phyloP scores from a whole-genome alignment of 2,113 vertebrate species.

The Gopherus flavomarginatus region DNA sequence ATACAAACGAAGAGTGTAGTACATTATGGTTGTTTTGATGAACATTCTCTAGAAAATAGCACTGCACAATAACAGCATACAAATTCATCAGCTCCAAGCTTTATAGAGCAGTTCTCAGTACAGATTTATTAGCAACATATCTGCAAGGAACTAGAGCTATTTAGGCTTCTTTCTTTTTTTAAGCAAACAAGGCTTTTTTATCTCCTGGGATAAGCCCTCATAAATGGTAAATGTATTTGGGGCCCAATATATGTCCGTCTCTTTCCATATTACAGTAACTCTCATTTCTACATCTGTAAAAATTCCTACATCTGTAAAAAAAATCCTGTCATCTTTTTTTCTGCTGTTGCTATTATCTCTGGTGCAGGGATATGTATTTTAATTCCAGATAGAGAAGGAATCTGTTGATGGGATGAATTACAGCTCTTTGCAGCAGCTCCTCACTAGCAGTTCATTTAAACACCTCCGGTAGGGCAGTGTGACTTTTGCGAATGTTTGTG shows the following conservation, averaged over 20 bases:
- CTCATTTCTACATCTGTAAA: not conserved
- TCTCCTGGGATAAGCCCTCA: not conserved
- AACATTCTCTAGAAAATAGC: not conserved
- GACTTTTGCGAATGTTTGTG: not conserved
- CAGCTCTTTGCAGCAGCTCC: not conserved
- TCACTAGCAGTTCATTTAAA: not conserved
- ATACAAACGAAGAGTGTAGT: not conserved
- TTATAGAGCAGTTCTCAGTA: not conserved
- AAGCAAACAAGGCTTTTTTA: not conserved
- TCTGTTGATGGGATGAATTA: not conserved
- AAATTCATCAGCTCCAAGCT: not conserved
- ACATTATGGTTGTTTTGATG: not conserved
- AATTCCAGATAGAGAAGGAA: not conserved
- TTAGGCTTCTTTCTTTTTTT: not conserved
- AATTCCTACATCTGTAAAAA: not conserved
- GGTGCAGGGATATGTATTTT: not conserved
- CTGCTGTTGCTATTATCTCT: not conserved
- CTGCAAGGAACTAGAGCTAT: not conserved
- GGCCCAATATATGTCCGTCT: not conserved
- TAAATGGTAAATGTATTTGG: not conserved
- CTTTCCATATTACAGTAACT: not conserved
- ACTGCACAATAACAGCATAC: not conserved
- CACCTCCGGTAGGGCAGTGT: not conserved
- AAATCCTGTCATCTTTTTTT: fast-evolving
- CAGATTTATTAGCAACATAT: constrained; percentile 8